Evolutionary conservation across 1,140 invertebrate genomes (phyloP), one percentile per base, ranked within the genome.

Genomic region (Glossosoma conforme): DNA sequence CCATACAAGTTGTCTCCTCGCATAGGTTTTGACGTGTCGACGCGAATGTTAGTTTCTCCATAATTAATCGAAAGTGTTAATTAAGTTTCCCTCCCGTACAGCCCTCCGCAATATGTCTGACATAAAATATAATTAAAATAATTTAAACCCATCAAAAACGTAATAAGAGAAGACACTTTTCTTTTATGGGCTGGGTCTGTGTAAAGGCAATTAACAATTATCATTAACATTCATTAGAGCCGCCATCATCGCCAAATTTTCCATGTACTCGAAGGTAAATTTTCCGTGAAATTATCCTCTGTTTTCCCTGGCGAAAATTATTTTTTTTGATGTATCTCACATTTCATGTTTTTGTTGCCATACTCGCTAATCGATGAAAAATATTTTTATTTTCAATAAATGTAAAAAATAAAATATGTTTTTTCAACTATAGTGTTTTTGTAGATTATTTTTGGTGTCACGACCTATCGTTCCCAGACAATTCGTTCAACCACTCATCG

Each of bases 191-290:
- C 11, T 41, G 33, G 32, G 46, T 54, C 45, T 38, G 41, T 44
- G 45, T 49, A 22, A 35, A 37, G 15, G 36, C 48, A 50, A 56
- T 56, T 56, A 56, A 56, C 54, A 56, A 56, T 51, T 47, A 56
- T 47, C 54, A 56, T 56, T 45, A 56, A 51, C 54, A 56, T 56
- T 45, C 54, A 56, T 56, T 56, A 56, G 44, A 28, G n/a, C 18
- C 41, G n/a, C n/a, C n/a, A n/a, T n/a, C n/a, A n/a, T n/a, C n/a
- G n/a, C n/a, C n/a, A n/a, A n/a, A n/a, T n/a, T n/a, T n/a, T n/a
- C 40, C 10, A 22, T 4, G 2, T 42, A 22, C 40, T 17, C 9
- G 11, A 25, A 14, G 13, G 40, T 21, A n/a, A n/a, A n/a, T n/a
- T n/a, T n/a, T n/a, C n/a, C n/a, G n/a, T n/a, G n/a, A n/a, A n/a